Conservation (phyloP, 1,140 invertebrate genomes). For the Drosophila pseudoobscura region DNA sequence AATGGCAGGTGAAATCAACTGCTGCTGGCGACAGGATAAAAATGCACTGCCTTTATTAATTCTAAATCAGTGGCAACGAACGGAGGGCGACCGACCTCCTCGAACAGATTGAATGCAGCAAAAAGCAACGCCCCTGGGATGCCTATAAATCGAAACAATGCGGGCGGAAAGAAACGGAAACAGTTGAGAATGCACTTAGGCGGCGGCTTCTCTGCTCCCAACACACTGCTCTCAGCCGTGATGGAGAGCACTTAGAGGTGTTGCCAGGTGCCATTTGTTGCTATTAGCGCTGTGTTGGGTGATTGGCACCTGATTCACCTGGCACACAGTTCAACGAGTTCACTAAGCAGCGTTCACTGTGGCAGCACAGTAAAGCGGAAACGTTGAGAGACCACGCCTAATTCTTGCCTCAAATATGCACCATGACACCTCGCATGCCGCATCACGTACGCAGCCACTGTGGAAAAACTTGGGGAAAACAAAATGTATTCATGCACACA, state of each 20-base stretch:
- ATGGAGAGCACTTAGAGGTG: slow-evolving; percentile 69
- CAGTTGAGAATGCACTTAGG: slow-evolving; percentile 65
- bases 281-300: slow-evolving; percentile 34
- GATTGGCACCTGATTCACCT: slow-evolving; percentile 42
- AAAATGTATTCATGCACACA: slow-evolving; percentile 23
- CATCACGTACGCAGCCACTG: slow-evolving; percentile 36
- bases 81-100: too few species aligned
- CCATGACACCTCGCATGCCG: slow-evolving; percentile 23
- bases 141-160: slow-evolving; percentile 8
- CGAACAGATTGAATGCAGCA: slow-evolving; percentile 16
- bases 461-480: slow-evolving; percentile 22
- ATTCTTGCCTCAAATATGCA: slow-evolving; percentile 39
- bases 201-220: slow-evolving; percentile 24
- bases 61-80: slow-evolving; percentile 60
- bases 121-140: not conserved
- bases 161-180: slow-evolving; percentile 47
- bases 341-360: slow-evolving; percentile 19
- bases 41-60: slow-evolving; percentile 66
- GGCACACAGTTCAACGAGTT: slow-evolving; percentile 47
- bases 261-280: slow-evolving; percentile 43
- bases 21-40: slow-evolving; percentile 40
- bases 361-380: slow-evolving; percentile 27
- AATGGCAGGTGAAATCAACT: slow-evolving; percentile 74
- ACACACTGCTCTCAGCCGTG: slow-evolving; percentile 9
- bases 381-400: slow-evolving; percentile 40